Evolutionary conservation across 2,113 vertebrate species (phyloP).

Genomic region (Alligator mississippiensis): DNA sequence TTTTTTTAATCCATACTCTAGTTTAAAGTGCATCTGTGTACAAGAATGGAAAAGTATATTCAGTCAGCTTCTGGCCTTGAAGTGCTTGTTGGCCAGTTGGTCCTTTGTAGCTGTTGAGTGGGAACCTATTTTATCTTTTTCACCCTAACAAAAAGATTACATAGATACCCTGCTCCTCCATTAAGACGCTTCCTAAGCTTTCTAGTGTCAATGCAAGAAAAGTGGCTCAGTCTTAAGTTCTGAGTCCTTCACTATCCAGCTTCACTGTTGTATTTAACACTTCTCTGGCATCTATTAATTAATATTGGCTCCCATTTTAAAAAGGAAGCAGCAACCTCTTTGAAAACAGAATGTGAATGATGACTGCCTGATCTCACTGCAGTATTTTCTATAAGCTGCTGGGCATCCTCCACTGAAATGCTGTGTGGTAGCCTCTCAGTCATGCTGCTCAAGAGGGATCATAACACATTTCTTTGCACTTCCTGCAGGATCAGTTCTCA

Average conservation of each 20-base stretch:
- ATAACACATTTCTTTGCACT: background rate
- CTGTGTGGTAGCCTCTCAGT: background rate
- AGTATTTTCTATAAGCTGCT: background rate
- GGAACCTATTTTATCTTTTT: background rate
- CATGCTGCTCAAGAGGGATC: background rate
- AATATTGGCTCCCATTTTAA: background rate
- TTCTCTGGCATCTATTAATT: slow-evolving; percentile 26
- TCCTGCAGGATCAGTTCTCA: background rate
- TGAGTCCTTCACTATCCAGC: background rate
- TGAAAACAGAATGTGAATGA: background rate
- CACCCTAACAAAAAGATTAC: background rate
- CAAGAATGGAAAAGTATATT: background rate
- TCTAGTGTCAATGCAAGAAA: no score
- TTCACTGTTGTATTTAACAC: background rate
- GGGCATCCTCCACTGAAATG: background rate
- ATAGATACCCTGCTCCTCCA: background rate
- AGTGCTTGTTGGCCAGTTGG: background rate
- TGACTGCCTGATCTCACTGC: background rate
- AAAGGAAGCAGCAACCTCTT: background rate
- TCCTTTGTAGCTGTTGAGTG: background rate
- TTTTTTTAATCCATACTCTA: background rate
- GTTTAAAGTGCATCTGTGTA: fast-evolving
- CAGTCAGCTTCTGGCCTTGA: background rate
- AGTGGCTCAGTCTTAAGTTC: background rate
- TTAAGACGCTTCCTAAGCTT: no score